Percentiles rank a stretch among this genome's conserved stretches.
These are phyloP conservation scores for Aphidius ervi DNA, from an alignment of 1,140 invertebrate genomes.

Conservation along the genomic window DNA sequence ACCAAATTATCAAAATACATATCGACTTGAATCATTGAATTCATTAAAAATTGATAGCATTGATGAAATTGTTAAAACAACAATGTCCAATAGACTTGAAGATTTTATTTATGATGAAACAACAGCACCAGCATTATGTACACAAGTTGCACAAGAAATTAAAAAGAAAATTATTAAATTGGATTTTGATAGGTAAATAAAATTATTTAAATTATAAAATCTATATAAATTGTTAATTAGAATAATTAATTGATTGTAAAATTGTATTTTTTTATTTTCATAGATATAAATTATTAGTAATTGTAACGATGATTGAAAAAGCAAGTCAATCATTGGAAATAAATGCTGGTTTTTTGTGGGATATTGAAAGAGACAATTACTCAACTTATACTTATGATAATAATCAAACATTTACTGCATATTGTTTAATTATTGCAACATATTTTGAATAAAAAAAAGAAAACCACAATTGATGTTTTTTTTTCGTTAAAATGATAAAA, in stretches of 20 bases:
- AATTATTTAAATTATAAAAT: conserved; percentile 5
- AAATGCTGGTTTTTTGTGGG: conserved; percentile 42
- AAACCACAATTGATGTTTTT: too few species aligned
- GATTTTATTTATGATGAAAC: conserved; percentile 48
- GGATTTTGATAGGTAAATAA: conserved; percentile 51
- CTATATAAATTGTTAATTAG: background rate
- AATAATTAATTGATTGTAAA: background rate
- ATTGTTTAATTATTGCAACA: conserved; percentile 38
- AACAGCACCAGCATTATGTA: conserved; percentile 42
- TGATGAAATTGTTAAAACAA: conserved; percentile 47
- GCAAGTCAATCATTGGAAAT: conserved; percentile 37
- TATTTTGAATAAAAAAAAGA: conserved; percentile 37
- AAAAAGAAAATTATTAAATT: conserved; percentile 47
- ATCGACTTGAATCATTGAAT: conserved; percentile 51
- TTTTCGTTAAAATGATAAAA: too few species aligned
- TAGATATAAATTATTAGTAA: conserved; percentile 44
- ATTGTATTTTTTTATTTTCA: conserved; percentile 20
- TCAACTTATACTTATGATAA: conserved; percentile 35
- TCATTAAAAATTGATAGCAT: conserved; percentile 52
- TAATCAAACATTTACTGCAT: conserved; percentile 37
- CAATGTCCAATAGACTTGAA: conserved; percentile 48
- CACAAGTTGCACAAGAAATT: conserved; percentile 46
- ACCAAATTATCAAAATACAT: conserved; percentile 51
- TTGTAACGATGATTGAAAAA: conserved; percentile 44
- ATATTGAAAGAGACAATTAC: conserved; percentile 41